Evolutionary conservation across 2,113 vertebrate genomes (phyloP), one percentile per base, ranked within the genome.

Genomic region (Thryonomys swinderianus): DNA sequence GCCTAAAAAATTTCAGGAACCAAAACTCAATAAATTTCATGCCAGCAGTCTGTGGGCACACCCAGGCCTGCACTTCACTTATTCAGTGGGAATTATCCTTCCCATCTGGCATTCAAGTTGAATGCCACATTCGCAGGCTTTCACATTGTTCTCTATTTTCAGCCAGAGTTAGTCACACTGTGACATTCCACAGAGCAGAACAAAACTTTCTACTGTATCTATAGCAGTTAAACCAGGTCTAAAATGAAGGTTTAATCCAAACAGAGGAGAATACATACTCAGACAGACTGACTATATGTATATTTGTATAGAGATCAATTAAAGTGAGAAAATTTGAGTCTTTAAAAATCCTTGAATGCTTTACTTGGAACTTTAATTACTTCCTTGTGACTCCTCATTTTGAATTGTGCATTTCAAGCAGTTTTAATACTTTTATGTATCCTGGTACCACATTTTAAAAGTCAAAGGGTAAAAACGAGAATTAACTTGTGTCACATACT

Each of bases 131-230:
- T 94, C 80, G 48, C 85, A 94, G 40, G 40, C 45, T 90, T 93
- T 95, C 87, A 93, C 27, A 64, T 84, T 93, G 78, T 96, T 96
- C 79, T 84, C 80, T 96, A 71, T 94, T 95, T 96, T 53, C 64
- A 55, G 53, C 82, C 67, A 73, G 85, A 95, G 73, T 89, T 80
- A 86, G 91, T 95, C 74, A 94, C 9, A 73, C 59, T 73, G 73
- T 95, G 93, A 90, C 91, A 84, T 91, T 96, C 76, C 88, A 89
- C 66, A 87, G 34, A 64, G 59, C 55, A 84, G 73, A 96, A 71
- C n/a, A 93, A 93, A 91, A 91, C 40, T 80, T 95, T 84, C 66
- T 80, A 76, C 21, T 91, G 62, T 80, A 37, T 74, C 73, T 76
- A 25, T 23, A 59, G n/a, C 62, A 73, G 42, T 71, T 93, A 93